These are phyloP conservation scores for Polietes domitor DNA, from an alignment of 2,888 invertebrate genomes.

Conservation along the genomic window DNA sequence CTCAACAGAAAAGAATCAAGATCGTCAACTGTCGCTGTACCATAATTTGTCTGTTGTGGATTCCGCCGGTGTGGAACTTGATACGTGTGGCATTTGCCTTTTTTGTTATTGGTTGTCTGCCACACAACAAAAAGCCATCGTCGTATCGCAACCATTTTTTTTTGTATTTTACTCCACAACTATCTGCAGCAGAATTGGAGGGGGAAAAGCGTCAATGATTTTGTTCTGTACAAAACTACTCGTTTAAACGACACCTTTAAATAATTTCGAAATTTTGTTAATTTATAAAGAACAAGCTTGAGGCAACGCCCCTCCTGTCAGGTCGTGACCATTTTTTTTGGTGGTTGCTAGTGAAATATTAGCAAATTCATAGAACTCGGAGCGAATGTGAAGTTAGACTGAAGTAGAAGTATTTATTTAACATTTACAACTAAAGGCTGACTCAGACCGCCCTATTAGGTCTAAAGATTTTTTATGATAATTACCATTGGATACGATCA, in stretches of 20 bases:
- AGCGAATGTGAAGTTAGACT: neutral
- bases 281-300: neutral
- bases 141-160: neutral
- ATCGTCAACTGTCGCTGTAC: slow-evolving; percentile 12
- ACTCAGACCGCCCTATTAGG: too few species aligned
- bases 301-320: neutral
- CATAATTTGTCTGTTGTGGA: neutral
- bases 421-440: too few species aligned
- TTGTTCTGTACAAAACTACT: neutral
- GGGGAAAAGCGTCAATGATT: neutral
- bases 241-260: slow-evolving; percentile 1
- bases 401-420: too few species aligned
- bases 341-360: neutral
- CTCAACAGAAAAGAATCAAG: neutral
- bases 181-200: neutral
- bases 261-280: slow-evolving; percentile 1
- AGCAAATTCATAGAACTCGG: neutral
- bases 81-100: slow-evolving; percentile 14
- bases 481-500: too few species aligned
- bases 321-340: neutral
- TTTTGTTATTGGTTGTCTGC: neutral
- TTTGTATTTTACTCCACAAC: neutral
- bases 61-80: neutral
- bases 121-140: neutral
- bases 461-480: too few species aligned